Evolutionary conservation across 2,888 invertebrate species (phyloP).

Genomic region (Heliothis peltigera): DNA sequence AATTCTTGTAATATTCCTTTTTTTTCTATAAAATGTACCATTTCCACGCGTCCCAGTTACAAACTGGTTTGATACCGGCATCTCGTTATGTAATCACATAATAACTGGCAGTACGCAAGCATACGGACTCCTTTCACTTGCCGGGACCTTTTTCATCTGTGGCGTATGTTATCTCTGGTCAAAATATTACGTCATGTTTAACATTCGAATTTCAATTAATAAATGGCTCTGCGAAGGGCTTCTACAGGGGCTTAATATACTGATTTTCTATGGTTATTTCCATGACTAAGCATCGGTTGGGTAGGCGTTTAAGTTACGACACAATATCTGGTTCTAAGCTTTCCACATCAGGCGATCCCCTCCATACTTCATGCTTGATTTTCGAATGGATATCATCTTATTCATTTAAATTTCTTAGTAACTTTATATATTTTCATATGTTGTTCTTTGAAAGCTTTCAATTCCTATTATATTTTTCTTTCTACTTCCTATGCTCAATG

Average conservation of each 20-base stretch:
- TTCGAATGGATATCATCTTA: neutral
- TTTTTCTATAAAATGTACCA: slow-evolving; percentile 48
- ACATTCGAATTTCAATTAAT: slow-evolving; percentile 33
- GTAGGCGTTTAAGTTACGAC: slow-evolving; percentile 28
- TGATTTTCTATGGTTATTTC: slow-evolving; percentile 7
- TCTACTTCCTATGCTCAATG: slow-evolving; percentile 9
- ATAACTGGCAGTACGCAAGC: slow-evolving; percentile 63
- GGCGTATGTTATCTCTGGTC: slow-evolving; percentile 60
- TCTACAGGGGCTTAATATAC: slow-evolving; percentile 5
- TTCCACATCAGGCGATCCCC: slow-evolving; percentile 23
- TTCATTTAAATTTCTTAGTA: neutral
- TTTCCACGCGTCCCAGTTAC: slow-evolving; percentile 59
- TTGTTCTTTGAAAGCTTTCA: neutral
- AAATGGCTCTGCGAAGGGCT: slow-evolving; percentile 20
- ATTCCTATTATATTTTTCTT: neutral
- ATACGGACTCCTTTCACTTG: slow-evolving; percentile 74
- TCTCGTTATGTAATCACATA: slow-evolving; percentile 68
- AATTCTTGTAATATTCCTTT: slow-evolving; percentile 36
- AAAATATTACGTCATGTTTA: slow-evolving; percentile 46
- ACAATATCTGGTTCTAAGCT: slow-evolving; percentile 24
- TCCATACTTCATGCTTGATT: neutral
- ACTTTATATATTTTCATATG: neutral
- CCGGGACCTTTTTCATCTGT: slow-evolving; percentile 75
- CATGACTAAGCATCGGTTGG: slow-evolving; percentile 3
- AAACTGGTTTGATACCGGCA: slow-evolving; percentile 63